Percentiles rank a stretch among this genome's conserved stretches.
These are phyloP conservation scores for Dynastes tityus DNA, from an alignment of 2,888 invertebrate species.

Conservation along the genomic window DNA sequence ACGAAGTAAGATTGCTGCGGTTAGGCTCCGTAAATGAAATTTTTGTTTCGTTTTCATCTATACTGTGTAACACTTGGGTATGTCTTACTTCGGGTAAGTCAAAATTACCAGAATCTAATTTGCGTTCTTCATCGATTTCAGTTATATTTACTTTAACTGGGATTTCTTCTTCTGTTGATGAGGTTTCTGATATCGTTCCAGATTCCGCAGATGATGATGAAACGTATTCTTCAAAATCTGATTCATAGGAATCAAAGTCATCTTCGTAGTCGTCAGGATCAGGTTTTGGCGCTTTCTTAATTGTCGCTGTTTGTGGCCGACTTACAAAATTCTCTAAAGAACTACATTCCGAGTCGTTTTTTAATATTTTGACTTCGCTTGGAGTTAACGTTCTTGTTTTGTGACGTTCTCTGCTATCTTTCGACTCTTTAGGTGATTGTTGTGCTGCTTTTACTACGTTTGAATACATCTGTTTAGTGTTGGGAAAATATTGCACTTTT, in stretches of 20 bases:
- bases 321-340: constrained; percentile 56
- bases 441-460: constrained; percentile 60
- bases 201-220: constrained; percentile 57
- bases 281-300: constrained; percentile 55
- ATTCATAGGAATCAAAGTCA: constrained; percentile 75
- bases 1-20: constrained; percentile 64
- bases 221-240: constrained; percentile 72
- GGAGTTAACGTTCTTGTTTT: constrained; percentile 55
- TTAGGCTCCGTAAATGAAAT: constrained; percentile 59
- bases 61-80: constrained; percentile 67
- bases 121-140: constrained; percentile 71
- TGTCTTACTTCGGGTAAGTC: constrained; percentile 69
- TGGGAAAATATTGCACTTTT: constrained; percentile 67
- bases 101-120: constrained; percentile 76
- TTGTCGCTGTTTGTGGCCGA: constrained; percentile 68
- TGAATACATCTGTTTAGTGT: constrained; percentile 63
- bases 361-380: constrained; percentile 54
- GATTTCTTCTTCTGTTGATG: constrained; percentile 39
- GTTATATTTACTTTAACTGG: constrained; percentile 22
- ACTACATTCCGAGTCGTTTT: constrained; percentile 49
- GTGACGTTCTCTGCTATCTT: constrained; percentile 51
- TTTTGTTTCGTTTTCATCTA: constrained; percentile 69
- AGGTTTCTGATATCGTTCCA: constrained; percentile 52
- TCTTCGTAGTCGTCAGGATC: constrained; percentile 70
- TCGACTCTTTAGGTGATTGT: constrained; percentile 38